Percentiles rank a stretch among this genome's conserved stretches.
phyloP scores from a whole-genome alignment of 2,113 vertebrate genomes.

The Bos indicus region DNA sequence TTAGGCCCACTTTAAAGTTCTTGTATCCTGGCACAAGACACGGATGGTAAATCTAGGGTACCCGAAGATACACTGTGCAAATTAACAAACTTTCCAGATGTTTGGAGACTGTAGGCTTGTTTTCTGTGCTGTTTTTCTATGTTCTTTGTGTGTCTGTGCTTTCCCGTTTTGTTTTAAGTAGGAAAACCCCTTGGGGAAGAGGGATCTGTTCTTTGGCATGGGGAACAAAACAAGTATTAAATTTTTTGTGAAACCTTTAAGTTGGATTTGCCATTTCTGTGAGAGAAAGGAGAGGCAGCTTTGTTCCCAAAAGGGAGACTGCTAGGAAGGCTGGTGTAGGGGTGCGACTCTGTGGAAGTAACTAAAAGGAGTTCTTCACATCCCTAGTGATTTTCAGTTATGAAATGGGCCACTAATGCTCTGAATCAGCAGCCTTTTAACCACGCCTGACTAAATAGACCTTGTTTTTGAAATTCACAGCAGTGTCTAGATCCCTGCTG shows the following conservation, averaged over 20 bases:
- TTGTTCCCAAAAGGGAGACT: neutral
- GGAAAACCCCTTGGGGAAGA: neutral
- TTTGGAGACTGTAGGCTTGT: slow-evolving; percentile 10
- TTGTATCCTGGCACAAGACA: neutral
- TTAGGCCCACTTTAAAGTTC: neutral
- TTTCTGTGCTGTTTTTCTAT: neutral
- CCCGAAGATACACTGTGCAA: neutral
- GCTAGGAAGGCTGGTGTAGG: neutral
- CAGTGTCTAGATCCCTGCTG: slow-evolving; percentile 59
- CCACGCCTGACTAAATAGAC: slow-evolving; percentile 58
- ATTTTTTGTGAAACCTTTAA: slow-evolving; percentile 26
- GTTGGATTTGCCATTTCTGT: neutral
- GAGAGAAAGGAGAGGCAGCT: neutral
- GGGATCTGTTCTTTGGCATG: neutral
- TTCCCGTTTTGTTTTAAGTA: neutral
- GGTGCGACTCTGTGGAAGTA: neutral
- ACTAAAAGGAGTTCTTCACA: slow-evolving; percentile 40
- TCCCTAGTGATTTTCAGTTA: slow-evolving; percentile 14
- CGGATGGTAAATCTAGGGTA: neutral
- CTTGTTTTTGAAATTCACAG: slow-evolving; percentile 74
- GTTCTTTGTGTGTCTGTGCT: neutral
- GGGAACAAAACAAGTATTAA: slow-evolving; percentile 33
- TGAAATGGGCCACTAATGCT: slow-evolving; percentile 34
- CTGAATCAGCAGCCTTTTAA: slow-evolving; percentile 59
- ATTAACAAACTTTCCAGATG: neutral